Conservation (phyloP, 2,888 invertebrate species). For the Monopis laevigella region DNA sequence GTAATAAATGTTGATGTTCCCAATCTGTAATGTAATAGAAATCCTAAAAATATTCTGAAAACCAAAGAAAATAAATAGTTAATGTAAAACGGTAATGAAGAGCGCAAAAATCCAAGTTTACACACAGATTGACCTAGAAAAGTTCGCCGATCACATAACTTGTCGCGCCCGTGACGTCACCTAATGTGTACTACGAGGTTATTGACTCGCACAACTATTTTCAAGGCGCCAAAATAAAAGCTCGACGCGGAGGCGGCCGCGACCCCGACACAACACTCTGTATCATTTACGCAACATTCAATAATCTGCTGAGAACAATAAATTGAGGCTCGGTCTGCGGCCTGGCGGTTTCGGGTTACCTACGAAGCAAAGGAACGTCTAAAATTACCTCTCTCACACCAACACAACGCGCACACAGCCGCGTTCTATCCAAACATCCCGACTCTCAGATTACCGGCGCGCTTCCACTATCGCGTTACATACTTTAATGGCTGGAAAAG, state of each 20-base stretch:
- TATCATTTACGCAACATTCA: slow-evolving; percentile 25
- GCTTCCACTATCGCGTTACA: slow-evolving; percentile 61
- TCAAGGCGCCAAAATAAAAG: slow-evolving; percentile 60
- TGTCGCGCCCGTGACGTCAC: slow-evolving; percentile 42
- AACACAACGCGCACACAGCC: slow-evolving; percentile 48
- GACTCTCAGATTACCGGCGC: slow-evolving; percentile 63
- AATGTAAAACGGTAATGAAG: too few relatives aligned
- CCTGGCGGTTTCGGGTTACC: slow-evolving; percentile 64
- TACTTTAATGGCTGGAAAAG: slow-evolving; percentile 68
- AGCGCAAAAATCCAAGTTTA: too few relatives aligned
- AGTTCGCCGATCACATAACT: too few relatives aligned
- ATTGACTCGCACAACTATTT: slow-evolving; percentile 64
- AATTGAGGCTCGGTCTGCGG: slow-evolving; percentile 58
- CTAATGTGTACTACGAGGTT: slow-evolving; percentile 54
- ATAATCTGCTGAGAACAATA: slow-evolving; percentile 34
- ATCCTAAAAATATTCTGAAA: too few relatives aligned
- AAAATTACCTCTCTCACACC: slow-evolving; percentile 58
- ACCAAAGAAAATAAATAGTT: too few relatives aligned
- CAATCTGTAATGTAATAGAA: too few relatives aligned
- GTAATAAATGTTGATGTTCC: too few relatives aligned
- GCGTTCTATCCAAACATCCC: slow-evolving; percentile 68
- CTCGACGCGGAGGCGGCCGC: slow-evolving; percentile 38
- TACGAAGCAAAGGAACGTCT: slow-evolving; percentile 67
- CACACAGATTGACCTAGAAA: too few relatives aligned
- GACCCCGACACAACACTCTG: background rate